Evolutionary conservation across 2,113 vertebrate species (phyloP).

Genomic region (Jacana jacana): DNA sequence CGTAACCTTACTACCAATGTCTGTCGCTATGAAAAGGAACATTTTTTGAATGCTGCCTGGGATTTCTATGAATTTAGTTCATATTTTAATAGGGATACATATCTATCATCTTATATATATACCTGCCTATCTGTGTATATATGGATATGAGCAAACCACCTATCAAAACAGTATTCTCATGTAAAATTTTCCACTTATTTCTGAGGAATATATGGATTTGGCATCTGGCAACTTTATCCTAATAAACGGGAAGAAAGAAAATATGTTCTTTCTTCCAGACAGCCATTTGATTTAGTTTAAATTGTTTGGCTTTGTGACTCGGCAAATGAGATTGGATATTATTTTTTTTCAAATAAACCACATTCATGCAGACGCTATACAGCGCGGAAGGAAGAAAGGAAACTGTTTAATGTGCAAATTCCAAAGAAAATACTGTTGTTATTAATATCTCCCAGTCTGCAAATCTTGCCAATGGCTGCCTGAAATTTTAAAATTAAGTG

Average conservation of each 20-base stretch:
- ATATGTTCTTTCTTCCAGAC: neutral
- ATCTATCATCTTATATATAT: neutral
- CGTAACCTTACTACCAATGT: neutral
- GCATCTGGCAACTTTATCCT: neutral
- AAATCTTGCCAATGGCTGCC: conserved; percentile 24
- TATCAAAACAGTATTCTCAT: neutral
- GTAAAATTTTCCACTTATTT: conserved; percentile 2
- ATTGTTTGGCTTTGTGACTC: conserved; percentile 45
- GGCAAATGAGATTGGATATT: neutral
- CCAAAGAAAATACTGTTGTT: conserved; percentile 59
- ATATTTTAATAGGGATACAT: neutral
- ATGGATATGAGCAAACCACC: neutral
- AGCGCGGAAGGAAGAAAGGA: conserved; percentile 25
- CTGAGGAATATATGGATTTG: neutral
- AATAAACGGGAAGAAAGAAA: conserved; percentile 18
- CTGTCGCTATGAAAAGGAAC: neutral
- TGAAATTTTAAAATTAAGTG: conserved; percentile 42
- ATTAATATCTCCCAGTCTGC: conserved; percentile 42
- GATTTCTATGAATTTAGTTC: neutral
- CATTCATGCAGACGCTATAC: neutral
- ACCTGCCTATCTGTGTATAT: neutral
- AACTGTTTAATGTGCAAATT: conserved; percentile 32
- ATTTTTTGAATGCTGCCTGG: neutral
- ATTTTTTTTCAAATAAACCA: conserved; percentile 12
- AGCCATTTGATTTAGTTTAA: conserved; percentile 48